Conservation (phyloP, 2,113 vertebrate species). For the Apteryx owenii region DNA sequence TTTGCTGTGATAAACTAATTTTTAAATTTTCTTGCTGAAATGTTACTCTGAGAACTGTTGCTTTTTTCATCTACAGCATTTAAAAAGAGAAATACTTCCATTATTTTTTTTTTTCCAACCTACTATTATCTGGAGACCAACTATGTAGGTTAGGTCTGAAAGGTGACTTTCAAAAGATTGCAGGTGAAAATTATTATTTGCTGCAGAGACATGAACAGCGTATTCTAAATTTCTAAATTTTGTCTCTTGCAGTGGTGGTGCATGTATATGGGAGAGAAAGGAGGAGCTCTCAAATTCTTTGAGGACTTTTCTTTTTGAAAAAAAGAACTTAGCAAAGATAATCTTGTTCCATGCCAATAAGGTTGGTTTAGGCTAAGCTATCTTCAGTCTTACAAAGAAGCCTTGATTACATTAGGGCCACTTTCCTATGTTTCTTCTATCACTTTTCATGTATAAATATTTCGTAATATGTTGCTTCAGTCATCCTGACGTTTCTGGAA, state of each 20-base stretch:
- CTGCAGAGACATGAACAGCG: not conserved
- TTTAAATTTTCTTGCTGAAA: too few relatives aligned
- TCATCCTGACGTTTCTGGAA: not conserved
- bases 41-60: not conserved
- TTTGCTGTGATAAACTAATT: not conserved
- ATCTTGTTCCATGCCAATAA: fast-evolving
- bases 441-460: not conserved
- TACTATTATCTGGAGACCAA: not conserved
- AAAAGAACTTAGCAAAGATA: not conserved
- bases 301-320: not conserved
- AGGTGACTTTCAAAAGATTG: not conserved
- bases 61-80: not conserved
- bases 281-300: not conserved
- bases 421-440: not conserved
- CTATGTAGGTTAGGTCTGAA: not conserved
- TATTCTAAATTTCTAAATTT: not conserved
- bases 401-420: not conserved
- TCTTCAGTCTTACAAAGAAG: not conserved
- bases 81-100: not conserved
- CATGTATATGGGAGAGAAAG: not conserved
- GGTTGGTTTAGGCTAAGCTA: not conserved
- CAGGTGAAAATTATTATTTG: not conserved
- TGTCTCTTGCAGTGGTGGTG: not conserved
- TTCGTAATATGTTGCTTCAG: not conserved
- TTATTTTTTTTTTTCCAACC: not conserved